Percentiles rank a stretch among this genome's conserved stretches.
Conservation (phyloP, 1,140 invertebrate genomes). For the Neodiprion virginianus region DNA sequence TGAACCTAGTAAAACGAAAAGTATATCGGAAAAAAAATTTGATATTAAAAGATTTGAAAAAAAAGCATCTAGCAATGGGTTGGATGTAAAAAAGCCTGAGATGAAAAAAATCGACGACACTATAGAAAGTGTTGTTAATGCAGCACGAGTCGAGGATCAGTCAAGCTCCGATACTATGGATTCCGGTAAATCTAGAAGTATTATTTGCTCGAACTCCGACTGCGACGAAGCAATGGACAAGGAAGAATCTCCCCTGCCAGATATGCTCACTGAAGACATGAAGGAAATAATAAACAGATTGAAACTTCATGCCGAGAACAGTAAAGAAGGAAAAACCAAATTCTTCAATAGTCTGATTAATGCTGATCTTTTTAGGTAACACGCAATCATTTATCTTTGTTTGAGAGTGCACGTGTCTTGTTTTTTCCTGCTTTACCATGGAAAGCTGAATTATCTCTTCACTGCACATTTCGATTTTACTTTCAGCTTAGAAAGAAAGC, state of each 20-base stretch:
- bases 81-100: conserved; percentile 48
- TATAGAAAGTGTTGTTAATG: conserved; percentile 67
- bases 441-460: neutral
- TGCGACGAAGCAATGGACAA: conserved; percentile 51
- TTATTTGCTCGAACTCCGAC: conserved; percentile 48
- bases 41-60: conserved; percentile 53
- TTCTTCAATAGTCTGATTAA: conserved; percentile 72
- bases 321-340: conserved; percentile 68
- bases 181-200: conserved; percentile 50
- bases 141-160: conserved; percentile 53
- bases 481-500: conserved; percentile 69
- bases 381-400: conserved; percentile 8
- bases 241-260: conserved; percentile 64
- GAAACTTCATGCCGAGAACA: conserved; percentile 64
- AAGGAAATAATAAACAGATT: conserved; percentile 65
- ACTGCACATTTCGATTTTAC: conserved; percentile 26
- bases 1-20: conserved; percentile 32
- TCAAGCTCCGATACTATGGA: conserved; percentile 58
- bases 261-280: conserved; percentile 66
- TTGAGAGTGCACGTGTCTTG: neutral
- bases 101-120: conserved; percentile 55
- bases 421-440: neutral
- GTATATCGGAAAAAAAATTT: conserved; percentile 43
- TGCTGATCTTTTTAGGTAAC: conserved; percentile 67
- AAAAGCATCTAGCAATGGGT: conserved; percentile 44